Base-by-base conservation (phyloP, 2,797 vertebrate genomes). In the Onychomys arenicola region DNA sequence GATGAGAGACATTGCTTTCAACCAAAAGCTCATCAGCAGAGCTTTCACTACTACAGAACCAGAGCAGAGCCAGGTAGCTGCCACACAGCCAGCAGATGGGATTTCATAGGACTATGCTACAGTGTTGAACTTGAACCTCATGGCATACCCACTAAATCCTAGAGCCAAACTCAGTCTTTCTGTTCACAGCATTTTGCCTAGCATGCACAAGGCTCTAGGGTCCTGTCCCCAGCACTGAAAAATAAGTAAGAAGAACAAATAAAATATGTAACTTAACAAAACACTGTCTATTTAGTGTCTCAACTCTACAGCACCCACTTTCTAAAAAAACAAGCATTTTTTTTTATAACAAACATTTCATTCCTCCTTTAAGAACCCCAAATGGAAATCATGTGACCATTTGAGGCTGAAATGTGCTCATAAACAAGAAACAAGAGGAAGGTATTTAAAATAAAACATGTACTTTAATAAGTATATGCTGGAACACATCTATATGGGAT, bases 401-500 rank as follows among this genome's bases (percentile, higher is more conserved):
- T 43, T 19, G 25, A 90, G 80, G 16, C 49, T 55, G 4, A 95
- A 83, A 87, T 77, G 90, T 17, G 84, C 61, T 27, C 43, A 59
- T 29, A 46, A 57, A 92, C 7, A 13, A 92, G n/a, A 86, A 89
- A 69, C 29, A 43, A 87, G 76, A 91, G 13, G 46, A 84, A 49
- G 16, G 17, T 81, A 61, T 32, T 93, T 94, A 75, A 43, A 87
- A 91, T 69, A 93, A 93, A 96, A 61, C 76, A 37, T n/a, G 0
- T 12, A 10, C 27, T 86, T 93, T 55, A 32, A 25, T 52, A 88
- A 84, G 12, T 16, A 61, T 21, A 61, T 93, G 43, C 46, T 67
- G 69, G 55, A 55, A 57, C 49, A 61, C 9, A 91, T 52, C 46
- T 75, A 23, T 6, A 27, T 95, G 81, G 73, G 73, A 80, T 37